Evolutionary conservation across 2,113 vertebrate species (phyloP).

Genomic region (Todiramphus saurophagus): DNA sequence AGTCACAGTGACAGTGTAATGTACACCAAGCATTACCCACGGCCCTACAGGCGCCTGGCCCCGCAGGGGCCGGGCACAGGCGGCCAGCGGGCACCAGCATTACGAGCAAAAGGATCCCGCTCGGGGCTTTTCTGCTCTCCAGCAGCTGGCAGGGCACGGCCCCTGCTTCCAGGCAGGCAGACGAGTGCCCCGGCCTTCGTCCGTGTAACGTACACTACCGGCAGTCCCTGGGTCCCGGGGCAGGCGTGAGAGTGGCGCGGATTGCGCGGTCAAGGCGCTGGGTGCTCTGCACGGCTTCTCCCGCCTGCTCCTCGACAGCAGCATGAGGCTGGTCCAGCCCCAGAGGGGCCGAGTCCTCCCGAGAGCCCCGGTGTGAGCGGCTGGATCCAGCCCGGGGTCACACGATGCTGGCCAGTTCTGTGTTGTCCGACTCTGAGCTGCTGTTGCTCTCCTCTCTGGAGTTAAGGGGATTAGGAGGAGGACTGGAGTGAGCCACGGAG

Average conservation of each 20-base stretch:
- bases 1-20: constrained; percentile 68
- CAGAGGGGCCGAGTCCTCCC: background rate
- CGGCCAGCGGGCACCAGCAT: background rate
- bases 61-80: background rate
- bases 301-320: fast-evolving
- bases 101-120: background rate
- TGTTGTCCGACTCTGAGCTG: constrained; percentile 78
- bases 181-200: background rate
- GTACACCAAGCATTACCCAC: constrained; percentile 37
- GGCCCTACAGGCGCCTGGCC: background rate
- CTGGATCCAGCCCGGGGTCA: background rate
- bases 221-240: background rate
- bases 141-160: background rate
- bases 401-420: constrained; percentile 81
- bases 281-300: background rate
- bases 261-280: fast-evolving
- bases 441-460: constrained; percentile 66
- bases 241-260: background rate
- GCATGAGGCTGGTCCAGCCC: background rate
- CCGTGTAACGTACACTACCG: constrained; percentile 38
- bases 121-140: background rate
- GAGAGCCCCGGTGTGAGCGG: background rate
- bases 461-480: background rate
- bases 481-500: fast-evolving
- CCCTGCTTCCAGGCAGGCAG: background rate